A percentile compares a stretch with the other conserved stretches of the same genome.
These are phyloP conservation scores for Gerris lacustris DNA, from an alignment of 2,888 invertebrate species.

Conservation along the genomic window DNA sequence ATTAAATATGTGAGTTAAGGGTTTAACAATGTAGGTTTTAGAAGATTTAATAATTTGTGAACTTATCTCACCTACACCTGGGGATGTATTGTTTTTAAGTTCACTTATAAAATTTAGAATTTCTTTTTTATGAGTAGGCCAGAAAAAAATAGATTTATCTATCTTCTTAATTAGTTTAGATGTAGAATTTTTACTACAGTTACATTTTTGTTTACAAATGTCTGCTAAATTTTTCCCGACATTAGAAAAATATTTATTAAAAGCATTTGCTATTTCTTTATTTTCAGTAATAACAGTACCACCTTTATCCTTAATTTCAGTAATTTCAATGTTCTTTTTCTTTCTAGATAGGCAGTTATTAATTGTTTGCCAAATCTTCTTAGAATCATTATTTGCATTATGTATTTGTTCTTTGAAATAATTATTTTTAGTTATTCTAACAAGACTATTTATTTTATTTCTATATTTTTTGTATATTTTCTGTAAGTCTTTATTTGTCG, in stretches of 20 bases:
- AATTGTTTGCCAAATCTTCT: not conserved
- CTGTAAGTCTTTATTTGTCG: not conserved
- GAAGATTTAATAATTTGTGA: slow-evolving; percentile 10
- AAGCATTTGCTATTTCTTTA: slow-evolving; percentile 10
- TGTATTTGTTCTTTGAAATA: slow-evolving; percentile 5
- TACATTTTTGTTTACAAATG: slow-evolving; percentile 2
- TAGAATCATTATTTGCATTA: slow-evolving; percentile 6
- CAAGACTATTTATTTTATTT: slow-evolving; percentile 4
- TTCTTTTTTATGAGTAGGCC: slow-evolving; percentile 7
- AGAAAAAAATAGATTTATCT: slow-evolving; percentile 10
- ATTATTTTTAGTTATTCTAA: slow-evolving; percentile 8
- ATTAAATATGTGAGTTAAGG: slow-evolving; percentile 18
- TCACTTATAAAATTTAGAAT: slow-evolving; percentile 10
- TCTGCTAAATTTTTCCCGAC: not conserved
- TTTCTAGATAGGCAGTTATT: not conserved
- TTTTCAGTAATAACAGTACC: not conserved
- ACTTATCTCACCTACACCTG: slow-evolving; percentile 15
- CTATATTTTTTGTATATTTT: not conserved
- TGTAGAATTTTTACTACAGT: not conserved
- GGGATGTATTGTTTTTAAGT: slow-evolving; percentile 7
- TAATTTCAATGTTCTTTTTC: not conserved
- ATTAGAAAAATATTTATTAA: slow-evolving; percentile 11
- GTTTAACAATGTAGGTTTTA: slow-evolving; percentile 8
- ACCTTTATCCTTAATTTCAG: not conserved
- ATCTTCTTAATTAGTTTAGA: not conserved